These are phyloP conservation scores for Sitodiplosis mosellana DNA, from an alignment of 1,140 invertebrate species.

Conservation along the genomic window DNA sequence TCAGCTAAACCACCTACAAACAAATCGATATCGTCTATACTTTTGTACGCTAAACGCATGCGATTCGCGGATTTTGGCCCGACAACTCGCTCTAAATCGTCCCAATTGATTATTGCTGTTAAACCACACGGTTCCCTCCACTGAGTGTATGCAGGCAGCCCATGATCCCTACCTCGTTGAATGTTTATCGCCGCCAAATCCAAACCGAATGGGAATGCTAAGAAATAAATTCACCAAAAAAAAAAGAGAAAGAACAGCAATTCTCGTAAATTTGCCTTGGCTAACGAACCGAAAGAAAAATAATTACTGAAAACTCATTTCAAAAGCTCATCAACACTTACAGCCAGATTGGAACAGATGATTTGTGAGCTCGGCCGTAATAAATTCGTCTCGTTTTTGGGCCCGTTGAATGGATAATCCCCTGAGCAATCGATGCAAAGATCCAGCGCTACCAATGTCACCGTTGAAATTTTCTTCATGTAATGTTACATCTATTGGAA, in stretches of 20 bases:
- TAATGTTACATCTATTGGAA: constrained; percentile 48
- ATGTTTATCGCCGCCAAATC: constrained; percentile 81
- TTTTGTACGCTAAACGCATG: constrained; percentile 42
- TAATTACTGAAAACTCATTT: too few species aligned
- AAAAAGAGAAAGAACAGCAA: not conserved
- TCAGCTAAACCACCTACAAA: constrained; percentile 78
- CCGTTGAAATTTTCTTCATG: constrained; percentile 44
- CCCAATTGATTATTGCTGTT: constrained; percentile 46
- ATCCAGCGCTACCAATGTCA: constrained; percentile 48
- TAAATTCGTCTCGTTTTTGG: constrained; percentile 64
- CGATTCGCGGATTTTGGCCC: constrained; percentile 40
- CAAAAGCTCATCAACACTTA: constrained; percentile 10
- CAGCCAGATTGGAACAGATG: constrained; percentile 63
- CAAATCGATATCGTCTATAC: constrained; percentile 77
- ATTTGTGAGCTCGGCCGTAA: constrained; percentile 65
- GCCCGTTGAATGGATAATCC: constrained; percentile 59
- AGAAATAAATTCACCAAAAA: constrained; percentile 4
- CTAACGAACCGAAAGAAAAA: too few species aligned
- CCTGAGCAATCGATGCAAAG: constrained; percentile 57
- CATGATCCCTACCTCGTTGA: constrained; percentile 78
- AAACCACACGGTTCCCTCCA: constrained; percentile 70
- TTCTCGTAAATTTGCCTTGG: too few species aligned
- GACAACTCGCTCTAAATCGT: constrained; percentile 55
- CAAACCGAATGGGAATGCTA: constrained; percentile 52
- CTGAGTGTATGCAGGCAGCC: constrained; percentile 59